These are phyloP conservation scores for Axinella damicornis DNA, from an alignment of 37 sponge, comb jelly and placozoan genomes.

Conservation along the genomic window DNA sequence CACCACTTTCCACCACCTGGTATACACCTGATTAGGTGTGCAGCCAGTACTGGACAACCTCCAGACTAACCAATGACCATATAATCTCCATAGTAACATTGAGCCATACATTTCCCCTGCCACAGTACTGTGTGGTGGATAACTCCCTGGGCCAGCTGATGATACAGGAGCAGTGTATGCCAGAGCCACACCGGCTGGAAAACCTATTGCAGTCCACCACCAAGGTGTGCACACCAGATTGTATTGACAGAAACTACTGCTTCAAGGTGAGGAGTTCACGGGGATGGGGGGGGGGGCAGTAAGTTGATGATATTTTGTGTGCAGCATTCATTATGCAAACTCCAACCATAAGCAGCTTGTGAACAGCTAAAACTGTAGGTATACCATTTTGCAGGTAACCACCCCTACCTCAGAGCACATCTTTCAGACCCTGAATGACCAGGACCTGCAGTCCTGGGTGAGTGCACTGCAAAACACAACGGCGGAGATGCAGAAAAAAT, in stretches of 20 bases:
- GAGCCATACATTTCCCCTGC: no score
- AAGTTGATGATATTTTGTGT: no score
- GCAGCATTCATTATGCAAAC: no score
- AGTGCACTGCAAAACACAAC: constrained; percentile 62
- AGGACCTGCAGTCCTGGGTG: constrained; percentile 74
- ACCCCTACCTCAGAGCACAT: constrained; percentile 78
- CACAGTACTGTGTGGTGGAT: constrained; percentile 53
- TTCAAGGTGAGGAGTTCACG: constrained; percentile 85
- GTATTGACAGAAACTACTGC: constrained; percentile 85
- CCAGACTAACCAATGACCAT: no score
- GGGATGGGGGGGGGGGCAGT: not conserved
- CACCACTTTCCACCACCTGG: no score
- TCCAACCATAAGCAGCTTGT: no score
- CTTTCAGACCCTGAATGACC: constrained; percentile 73
- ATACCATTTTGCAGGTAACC: constrained; percentile 51
- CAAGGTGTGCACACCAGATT: constrained; percentile 60
- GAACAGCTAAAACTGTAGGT: no score
- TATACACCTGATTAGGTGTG: no score
- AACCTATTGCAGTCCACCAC: constrained; percentile 79
- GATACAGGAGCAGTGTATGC: constrained; percentile 69
- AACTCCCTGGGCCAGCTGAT: constrained; percentile 65
- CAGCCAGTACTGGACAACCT: no score
- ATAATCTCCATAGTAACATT: no score
- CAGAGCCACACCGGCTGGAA: constrained; percentile 62
- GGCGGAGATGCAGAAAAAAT: constrained; percentile 11